phyloP scores from a whole-genome alignment of 2,113 vertebrate species.

The Hiodon alosoides region DNA sequence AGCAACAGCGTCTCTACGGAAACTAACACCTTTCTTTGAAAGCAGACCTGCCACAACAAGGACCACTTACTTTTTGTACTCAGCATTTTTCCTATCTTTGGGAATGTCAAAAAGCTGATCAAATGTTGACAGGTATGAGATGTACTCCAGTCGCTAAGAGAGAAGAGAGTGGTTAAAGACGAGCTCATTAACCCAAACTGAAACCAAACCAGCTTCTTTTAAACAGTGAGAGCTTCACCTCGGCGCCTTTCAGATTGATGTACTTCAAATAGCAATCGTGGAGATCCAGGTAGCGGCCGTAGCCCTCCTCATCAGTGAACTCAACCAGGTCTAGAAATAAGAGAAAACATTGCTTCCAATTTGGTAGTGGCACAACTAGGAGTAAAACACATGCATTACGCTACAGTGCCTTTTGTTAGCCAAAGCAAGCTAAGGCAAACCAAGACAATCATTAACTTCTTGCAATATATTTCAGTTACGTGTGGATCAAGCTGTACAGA shows the following conservation, averaged over 20 bases:
- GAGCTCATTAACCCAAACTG: neutral
- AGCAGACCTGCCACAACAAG: too few relatives aligned
- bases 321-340: constrained; percentile 82
- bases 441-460: neutral
- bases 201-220: neutral
- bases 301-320: constrained; percentile 96
- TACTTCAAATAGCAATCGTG: constrained; percentile 96
- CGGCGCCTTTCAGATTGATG: constrained; percentile 90
- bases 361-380: neutral
- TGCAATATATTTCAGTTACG: too few relatives aligned
- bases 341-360: neutral
- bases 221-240: constrained; percentile 55
- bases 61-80: constrained; percentile 81
- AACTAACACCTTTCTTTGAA: too few relatives aligned
- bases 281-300: constrained; percentile 90
- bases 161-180: neutral
- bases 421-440: neutral
- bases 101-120: constrained; percentile 98
- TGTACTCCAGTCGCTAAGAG: constrained; percentile 88
- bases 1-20: too few relatives aligned
- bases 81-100: constrained; percentile 93
- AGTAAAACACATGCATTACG: too few relatives aligned
- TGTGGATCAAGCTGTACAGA: too few relatives aligned
- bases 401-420: neutral
- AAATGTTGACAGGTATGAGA: constrained; percentile 90